Evolutionary conservation across 2,797 vertebrate species (phyloP).

Genomic region (Onychomys torridus): DNA sequence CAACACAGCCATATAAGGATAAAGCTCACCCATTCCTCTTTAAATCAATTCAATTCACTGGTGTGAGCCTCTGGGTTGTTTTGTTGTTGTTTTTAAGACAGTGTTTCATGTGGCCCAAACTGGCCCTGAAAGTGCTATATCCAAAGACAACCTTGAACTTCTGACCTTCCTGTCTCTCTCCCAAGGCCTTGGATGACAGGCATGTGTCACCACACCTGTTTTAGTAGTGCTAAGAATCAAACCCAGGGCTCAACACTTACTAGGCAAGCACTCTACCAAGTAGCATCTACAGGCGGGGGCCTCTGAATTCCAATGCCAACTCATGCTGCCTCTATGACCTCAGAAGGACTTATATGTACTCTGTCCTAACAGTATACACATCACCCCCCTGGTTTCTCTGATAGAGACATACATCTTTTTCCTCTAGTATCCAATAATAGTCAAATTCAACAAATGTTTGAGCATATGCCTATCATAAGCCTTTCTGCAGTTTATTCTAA

Average conservation of each 20-base stretch:
- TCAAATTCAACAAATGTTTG: slow-evolving; percentile 43
- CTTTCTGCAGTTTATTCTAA: neutral
- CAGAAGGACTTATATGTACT: neutral
- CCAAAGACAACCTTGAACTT: neutral
- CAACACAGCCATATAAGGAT: neutral
- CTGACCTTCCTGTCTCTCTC: neutral
- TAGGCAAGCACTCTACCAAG: neutral
- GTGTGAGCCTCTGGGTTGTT: neutral
- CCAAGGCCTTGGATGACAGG: neutral
- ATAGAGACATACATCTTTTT: neutral
- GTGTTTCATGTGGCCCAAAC: neutral
- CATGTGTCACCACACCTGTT: neutral
- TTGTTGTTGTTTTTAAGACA: neutral
- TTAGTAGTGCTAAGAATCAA: neutral
- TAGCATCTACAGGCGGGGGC: neutral
- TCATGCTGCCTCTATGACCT: neutral
- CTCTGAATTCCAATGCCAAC: neutral
- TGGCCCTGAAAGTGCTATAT: neutral
- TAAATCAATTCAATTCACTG: neutral
- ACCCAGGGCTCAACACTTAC: neutral
- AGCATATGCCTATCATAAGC: neutral
- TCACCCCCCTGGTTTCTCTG: neutral
- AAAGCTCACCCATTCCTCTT: neutral
- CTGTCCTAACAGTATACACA: neutral
- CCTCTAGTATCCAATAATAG: neutral